A percentile compares a stretch with the other conserved stretches of the same genome.
Evolutionary conservation across 1,140 invertebrate species (phyloP).

Genomic region (Ctenoplectra terminalis): DNA sequence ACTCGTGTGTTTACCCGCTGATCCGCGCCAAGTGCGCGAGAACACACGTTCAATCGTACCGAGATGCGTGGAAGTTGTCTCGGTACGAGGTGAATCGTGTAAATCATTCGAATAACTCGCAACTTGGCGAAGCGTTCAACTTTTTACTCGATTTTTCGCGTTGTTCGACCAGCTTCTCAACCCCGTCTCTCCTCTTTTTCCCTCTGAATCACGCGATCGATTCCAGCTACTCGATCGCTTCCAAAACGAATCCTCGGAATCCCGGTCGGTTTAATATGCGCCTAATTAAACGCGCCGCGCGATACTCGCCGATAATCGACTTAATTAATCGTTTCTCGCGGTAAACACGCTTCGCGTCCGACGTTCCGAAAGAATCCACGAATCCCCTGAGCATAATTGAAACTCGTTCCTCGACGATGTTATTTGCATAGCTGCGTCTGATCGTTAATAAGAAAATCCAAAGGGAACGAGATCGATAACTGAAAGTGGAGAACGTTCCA

Average conservation of each 20-base stretch:
- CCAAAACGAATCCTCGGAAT: slow-evolving; percentile 3
- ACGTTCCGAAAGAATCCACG: not conserved
- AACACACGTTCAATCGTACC: not conserved
- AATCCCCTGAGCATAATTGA: slow-evolving; percentile 4
- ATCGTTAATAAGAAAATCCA: slow-evolving; percentile 22
- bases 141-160: not conserved
- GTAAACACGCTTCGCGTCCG: not conserved
- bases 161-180: not conserved
- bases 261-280: not conserved
- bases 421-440: slow-evolving; percentile 20
- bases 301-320: slow-evolving; percentile 30
- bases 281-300: slow-evolving; percentile 36
- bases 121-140: not conserved
- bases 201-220: not conserved
- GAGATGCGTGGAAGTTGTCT: not conserved
- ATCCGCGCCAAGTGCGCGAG: slow-evolving; percentile 20
- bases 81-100: not conserved
- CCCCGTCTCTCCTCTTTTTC: not conserved
- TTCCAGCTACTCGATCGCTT: not conserved
- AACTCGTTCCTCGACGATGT: slow-evolving; percentile 12
- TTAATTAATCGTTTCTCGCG: slow-evolving; percentile 43
- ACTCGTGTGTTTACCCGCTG: slow-evolving; percentile 19
- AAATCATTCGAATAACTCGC: too few species aligned
- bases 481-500: not conserved
- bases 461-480: not conserved